Conservation (phyloP, 2,888 invertebrate genomes). For the Pterobdella sp. region DNA sequence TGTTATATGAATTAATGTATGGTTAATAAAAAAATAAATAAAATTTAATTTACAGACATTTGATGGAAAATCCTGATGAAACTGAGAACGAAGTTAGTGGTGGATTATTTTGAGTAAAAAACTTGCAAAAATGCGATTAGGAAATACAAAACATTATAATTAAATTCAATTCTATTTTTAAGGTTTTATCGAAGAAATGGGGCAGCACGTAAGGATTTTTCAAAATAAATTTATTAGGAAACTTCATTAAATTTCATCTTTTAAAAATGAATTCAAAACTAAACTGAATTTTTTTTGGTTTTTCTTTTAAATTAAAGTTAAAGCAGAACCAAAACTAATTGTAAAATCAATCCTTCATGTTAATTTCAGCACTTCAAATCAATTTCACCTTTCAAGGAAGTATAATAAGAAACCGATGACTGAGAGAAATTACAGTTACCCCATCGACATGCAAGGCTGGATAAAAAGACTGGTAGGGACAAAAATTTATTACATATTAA, state of each 20-base stretch:
- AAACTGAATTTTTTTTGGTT: neutral
- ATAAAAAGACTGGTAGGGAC: slow-evolving; percentile 64
- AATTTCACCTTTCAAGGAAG: neutral
- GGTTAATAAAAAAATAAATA: neutral
- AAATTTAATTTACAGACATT: neutral
- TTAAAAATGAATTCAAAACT: too few species aligned
- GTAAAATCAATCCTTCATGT: neutral
- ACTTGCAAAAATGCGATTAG: too few species aligned
- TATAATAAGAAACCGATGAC: slow-evolving; percentile 62
- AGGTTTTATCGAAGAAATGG: too few species aligned
- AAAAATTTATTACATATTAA: too few species aligned
- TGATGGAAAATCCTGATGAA: slow-evolving; percentile 6
- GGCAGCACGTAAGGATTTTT: too few species aligned
- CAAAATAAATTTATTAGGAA: too few species aligned
- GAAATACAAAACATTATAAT: too few species aligned
- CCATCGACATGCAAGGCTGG: slow-evolving; percentile 79
- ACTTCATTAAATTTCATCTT: too few species aligned
- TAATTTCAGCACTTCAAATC: neutral
- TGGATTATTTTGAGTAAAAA: too few species aligned
- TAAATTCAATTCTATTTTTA: too few species aligned
- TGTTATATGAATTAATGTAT: neutral
- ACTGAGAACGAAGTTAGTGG: neutral
- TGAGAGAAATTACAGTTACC: slow-evolving; percentile 72
- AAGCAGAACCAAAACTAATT: neutral
- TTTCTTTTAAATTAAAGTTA: neutral